Conservation (phyloP, 2,113 vertebrate genomes). For the Syngnathoides biaculeatus region DNA sequence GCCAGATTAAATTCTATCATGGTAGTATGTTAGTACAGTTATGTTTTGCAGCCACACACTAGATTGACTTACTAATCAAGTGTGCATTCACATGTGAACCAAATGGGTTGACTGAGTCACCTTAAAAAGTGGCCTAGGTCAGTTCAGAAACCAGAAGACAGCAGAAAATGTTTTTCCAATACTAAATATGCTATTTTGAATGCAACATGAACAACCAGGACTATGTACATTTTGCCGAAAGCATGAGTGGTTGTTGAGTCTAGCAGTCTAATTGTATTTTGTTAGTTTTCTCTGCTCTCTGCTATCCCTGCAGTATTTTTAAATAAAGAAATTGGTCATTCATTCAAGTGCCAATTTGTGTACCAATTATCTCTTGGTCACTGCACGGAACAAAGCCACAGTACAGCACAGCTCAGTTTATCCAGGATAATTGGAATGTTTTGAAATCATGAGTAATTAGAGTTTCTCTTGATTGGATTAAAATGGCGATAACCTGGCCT, state of each 20-base stretch:
- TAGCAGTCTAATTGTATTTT: not conserved
- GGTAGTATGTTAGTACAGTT: not conserved
- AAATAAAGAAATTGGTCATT: not conserved
- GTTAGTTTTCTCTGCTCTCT: not conserved
- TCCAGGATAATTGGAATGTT: not conserved
- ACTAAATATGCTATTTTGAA: not conserved
- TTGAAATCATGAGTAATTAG: not conserved
- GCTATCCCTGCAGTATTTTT: not conserved
- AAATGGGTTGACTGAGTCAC: too few relatives aligned
- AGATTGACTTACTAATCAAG: not conserved
- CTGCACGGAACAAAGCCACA: not conserved
- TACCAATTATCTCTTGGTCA: slow-evolving; percentile 14
- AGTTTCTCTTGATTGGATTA: slow-evolving; percentile 15
- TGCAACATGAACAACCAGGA: not conserved
- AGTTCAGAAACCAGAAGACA: not conserved
- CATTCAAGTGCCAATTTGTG: not conserved
- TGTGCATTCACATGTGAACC: not conserved
- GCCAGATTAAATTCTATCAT: not conserved
- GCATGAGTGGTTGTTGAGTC: not conserved
- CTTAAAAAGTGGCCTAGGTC: too few relatives aligned
- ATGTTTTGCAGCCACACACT: not conserved
- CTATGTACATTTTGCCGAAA: not conserved
- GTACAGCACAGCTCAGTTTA: not conserved
- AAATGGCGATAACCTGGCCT: slow-evolving; percentile 18
- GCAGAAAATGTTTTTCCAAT: not conserved